Conservation (phyloP, 2,797 vertebrate species). For the Miichthys miiuy region DNA sequence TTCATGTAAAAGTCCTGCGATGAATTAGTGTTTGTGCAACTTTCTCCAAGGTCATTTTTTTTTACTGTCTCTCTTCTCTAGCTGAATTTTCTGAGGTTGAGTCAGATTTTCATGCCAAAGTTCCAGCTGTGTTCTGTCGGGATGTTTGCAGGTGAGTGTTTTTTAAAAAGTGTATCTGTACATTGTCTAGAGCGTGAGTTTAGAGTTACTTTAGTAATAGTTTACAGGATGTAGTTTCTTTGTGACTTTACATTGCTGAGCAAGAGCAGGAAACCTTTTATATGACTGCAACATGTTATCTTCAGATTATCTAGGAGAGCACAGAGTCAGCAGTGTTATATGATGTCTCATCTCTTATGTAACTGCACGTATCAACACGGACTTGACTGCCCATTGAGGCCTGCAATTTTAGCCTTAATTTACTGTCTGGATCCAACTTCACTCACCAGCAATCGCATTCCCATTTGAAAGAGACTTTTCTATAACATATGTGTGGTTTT, state of each 20-base stretch:
- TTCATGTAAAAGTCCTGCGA: background rate
- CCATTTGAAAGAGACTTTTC: background rate
- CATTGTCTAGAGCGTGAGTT: background rate
- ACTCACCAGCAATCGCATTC: background rate
- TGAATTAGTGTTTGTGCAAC: background rate
- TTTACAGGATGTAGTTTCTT: background rate
- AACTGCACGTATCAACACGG: background rate
- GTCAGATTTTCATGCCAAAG: slow-evolving; percentile 99
- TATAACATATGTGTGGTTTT: background rate
- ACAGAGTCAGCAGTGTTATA: background rate
- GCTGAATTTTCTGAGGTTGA: slow-evolving; percentile 93
- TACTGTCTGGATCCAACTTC: background rate
- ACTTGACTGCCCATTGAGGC: background rate
- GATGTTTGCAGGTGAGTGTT: slow-evolving; percentile 90
- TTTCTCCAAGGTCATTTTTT: background rate
- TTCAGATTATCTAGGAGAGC: background rate
- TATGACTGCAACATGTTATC: background rate
- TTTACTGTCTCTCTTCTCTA: slow-evolving; percentile 63
- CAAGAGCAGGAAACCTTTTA: background rate
- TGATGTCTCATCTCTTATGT: slow-evolving; percentile 1
- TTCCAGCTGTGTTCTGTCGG: slow-evolving; percentile 96
- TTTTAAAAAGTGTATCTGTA: background rate
- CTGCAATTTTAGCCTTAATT: background rate
- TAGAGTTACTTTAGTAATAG: background rate
- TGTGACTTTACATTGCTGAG: background rate